Percentiles rank a stretch among this genome's conserved stretches.
These are phyloP conservation scores for Cyclopterus lumpus DNA, from an alignment of 2,797 vertebrate species.

Conservation along the genomic window DNA sequence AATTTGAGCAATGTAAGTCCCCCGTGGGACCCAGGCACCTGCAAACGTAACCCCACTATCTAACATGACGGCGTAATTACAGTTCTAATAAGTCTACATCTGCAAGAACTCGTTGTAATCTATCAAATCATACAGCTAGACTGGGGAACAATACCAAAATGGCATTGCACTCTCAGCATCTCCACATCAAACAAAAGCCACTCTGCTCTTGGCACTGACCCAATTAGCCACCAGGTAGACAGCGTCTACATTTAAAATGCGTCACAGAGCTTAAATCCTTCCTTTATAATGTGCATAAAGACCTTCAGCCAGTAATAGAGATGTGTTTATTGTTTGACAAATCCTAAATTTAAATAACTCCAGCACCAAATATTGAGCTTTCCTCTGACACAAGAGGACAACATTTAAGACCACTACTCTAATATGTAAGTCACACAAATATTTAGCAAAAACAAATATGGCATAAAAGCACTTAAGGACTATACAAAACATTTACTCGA, in stretches of 20 bases:
- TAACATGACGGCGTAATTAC: slow-evolving; percentile 76
- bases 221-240: slow-evolving; percentile 69
- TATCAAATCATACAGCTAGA: slow-evolving; percentile 60
- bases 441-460: background rate
- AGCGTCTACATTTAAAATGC: slow-evolving; percentile 37
- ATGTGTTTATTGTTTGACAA: slow-evolving; percentile 24
- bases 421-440: slow-evolving; percentile 29
- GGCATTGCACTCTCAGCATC: slow-evolving; percentile 61
- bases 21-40: slow-evolving; percentile 78
- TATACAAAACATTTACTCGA: slow-evolving; percentile 22
- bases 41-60: slow-evolving; percentile 74
- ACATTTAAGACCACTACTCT: slow-evolving; percentile 8
- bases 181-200: slow-evolving; percentile 63
- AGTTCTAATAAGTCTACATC: slow-evolving; percentile 74
- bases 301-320: slow-evolving; percentile 9
- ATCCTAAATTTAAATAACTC: background rate
- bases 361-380: slow-evolving; percentile 3
- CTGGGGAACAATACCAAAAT: slow-evolving; percentile 57
- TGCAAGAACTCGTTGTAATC: slow-evolving; percentile 69
- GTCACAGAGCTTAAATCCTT: slow-evolving; percentile 15
- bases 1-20: slow-evolving; percentile 79
- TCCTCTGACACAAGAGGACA: slow-evolving; percentile 3
- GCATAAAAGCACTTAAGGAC: slow-evolving; percentile 5
- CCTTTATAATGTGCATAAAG: slow-evolving; percentile 14
- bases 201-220: slow-evolving; percentile 62